phyloP scores from a whole-genome alignment of 2,113 vertebrate species.

The Chinchilla lanigera region DNA sequence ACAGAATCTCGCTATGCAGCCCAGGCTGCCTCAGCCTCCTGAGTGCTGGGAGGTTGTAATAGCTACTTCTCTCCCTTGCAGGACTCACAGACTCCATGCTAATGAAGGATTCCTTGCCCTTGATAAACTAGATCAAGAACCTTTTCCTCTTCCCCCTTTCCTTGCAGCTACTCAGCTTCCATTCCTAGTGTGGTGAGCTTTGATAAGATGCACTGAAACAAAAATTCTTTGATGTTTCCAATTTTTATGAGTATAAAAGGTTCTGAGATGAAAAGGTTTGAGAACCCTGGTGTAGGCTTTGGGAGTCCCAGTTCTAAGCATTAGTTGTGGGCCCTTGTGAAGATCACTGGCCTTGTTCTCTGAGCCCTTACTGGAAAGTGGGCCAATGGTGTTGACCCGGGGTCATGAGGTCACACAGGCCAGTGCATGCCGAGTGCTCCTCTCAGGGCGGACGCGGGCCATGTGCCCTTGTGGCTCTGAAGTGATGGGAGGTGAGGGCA shows the following conservation, averaged over 20 bases:
- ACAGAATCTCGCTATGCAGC: background rate
- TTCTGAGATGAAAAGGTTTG: background rate
- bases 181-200: background rate
- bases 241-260: constrained; percentile 5
- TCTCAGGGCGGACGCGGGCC: background rate
- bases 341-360: background rate
- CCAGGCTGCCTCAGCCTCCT: background rate
- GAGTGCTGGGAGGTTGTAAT: background rate
- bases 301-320: background rate
- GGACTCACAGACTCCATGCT: background rate
- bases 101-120: background rate
- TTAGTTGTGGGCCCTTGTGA: background rate
- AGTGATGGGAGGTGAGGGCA: background rate
- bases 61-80: background rate
- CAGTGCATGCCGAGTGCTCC: background rate
- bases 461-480: fast-evolving
- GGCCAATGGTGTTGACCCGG: background rate
- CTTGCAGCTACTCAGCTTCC: background rate
- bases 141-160: background rate
- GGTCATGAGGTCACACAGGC: background rate
- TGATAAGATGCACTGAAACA: background rate
- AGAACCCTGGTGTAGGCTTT: background rate
- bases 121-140: background rate
- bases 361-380: constrained; percentile 12
- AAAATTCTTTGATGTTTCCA: background rate